Evolutionary conservation across 1,140 invertebrate species (phyloP).

Genomic region (Drosophila quadrilineata): DNA sequence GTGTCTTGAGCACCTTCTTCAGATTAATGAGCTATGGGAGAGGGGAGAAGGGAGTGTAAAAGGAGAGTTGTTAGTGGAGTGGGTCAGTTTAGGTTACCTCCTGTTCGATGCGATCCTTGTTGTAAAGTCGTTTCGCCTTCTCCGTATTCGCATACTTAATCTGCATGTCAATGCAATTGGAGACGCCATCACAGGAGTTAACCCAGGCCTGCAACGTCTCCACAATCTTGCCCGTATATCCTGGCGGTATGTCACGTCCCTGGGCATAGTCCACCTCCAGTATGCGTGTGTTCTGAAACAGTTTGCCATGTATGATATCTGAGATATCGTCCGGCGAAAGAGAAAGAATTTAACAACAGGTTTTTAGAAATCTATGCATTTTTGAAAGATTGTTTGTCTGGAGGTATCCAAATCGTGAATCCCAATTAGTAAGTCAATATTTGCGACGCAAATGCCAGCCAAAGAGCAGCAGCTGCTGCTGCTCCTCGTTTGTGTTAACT

Average conservation of each 20-base stretch:
- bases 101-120: constrained; percentile 92
- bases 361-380: background rate
- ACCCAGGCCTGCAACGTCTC: constrained; percentile 94
- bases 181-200: constrained; percentile 93
- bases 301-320: constrained; percentile 97
- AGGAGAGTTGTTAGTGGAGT: background rate
- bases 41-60: background rate
- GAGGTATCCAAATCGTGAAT: too few relatives aligned
- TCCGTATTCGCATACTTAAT: constrained; percentile 92
- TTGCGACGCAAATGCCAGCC: constrained; percentile 1
- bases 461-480: background rate
- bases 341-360: background rate
- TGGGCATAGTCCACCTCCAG: constrained; percentile 97
- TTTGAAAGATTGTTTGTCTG: too few relatives aligned
- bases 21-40: constrained; percentile 87
- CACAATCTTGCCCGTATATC: constrained; percentile 89
- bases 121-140: constrained; percentile 90
- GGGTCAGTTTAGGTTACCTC: constrained; percentile 87
- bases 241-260: constrained; percentile 93
- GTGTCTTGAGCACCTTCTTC: constrained; percentile 91
- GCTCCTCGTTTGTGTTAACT: too few relatives aligned
- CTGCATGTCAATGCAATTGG: constrained; percentile 94
- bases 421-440: background rate
- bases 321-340: constrained; percentile 23
- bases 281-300: constrained; percentile 96